These are phyloP conservation scores for Zaprionus capensis DNA, from an alignment of 1,140 invertebrate species.

Conservation along the genomic window DNA sequence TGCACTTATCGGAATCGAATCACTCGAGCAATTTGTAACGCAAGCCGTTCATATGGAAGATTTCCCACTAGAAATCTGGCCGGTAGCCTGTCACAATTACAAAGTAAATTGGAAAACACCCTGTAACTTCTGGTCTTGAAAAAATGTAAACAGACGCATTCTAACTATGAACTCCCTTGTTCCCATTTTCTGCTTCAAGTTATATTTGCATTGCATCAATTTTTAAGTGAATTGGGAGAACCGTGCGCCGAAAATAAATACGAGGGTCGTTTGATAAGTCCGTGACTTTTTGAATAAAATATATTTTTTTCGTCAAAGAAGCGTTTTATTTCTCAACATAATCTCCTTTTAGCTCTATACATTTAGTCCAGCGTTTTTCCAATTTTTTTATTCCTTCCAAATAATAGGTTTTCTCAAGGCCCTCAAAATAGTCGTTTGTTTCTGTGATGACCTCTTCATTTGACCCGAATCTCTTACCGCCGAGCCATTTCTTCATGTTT, in stretches of 20 bases:
- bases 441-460: too few relatives aligned
- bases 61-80: slow-evolving; percentile 20
- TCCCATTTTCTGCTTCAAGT: slow-evolving; percentile 22
- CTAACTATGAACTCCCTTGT: slow-evolving; percentile 34
- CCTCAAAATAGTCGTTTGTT: too few relatives aligned
- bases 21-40: slow-evolving; percentile 71
- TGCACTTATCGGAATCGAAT: slow-evolving; percentile 45
- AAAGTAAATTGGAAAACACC: slow-evolving; percentile 16
- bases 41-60: slow-evolving; percentile 22
- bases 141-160: slow-evolving; percentile 62
- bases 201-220: slow-evolving; percentile 56
- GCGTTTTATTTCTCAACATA: too few relatives aligned
- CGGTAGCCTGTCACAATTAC: slow-evolving; percentile 38
- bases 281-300: too few relatives aligned
- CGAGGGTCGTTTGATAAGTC: too few relatives aligned
- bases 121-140: slow-evolving; percentile 5
- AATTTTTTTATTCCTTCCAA: too few relatives aligned
- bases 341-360: too few relatives aligned
- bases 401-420: too few relatives aligned
- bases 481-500: too few relatives aligned
- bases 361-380: too few relatives aligned
- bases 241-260: neutral
- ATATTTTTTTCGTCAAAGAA: too few relatives aligned
- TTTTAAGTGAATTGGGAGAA: slow-evolving; percentile 40
- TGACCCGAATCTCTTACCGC: too few relatives aligned